Conservation (phyloP, 1,140 invertebrate species). For the Anagrus nilaparvatae region DNA sequence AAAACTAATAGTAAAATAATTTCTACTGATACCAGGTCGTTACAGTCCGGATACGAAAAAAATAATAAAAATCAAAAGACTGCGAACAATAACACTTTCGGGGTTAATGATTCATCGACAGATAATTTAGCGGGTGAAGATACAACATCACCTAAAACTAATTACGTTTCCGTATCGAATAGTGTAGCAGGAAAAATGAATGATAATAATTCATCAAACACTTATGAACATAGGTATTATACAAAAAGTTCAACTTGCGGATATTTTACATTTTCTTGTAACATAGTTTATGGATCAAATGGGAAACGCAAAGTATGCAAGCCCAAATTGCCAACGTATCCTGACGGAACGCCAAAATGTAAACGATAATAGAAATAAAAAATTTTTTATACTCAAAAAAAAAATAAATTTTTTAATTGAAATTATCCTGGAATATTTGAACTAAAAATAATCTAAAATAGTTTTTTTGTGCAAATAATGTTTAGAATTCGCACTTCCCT, state of each 20-base stretch:
- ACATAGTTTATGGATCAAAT: constrained; percentile 63
- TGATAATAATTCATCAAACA: constrained; percentile 41
- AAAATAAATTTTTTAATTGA: too few species aligned
- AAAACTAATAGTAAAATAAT: constrained; percentile 19
- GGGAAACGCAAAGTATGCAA: constrained; percentile 70
- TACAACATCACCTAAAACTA: constrained; percentile 21
- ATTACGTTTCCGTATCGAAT: constrained; percentile 56
- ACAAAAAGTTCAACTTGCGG: constrained; percentile 77
- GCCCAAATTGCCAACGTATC: constrained; percentile 52
- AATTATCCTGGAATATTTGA: too few species aligned
- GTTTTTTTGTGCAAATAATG: too few species aligned
- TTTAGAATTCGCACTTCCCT: too few species aligned
- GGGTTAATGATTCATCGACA: not conserved
- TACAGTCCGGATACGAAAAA: constrained; percentile 21
- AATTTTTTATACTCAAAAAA: too few species aligned
- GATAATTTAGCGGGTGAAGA: constrained; percentile 1
- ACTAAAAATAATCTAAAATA: too few species aligned
- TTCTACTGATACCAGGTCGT: constrained; percentile 26
- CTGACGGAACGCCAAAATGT: constrained; percentile 42
- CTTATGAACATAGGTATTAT: constrained; percentile 56
- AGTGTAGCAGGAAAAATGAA: constrained; percentile 62
- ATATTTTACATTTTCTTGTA: constrained; percentile 75
- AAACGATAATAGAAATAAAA: too few species aligned
- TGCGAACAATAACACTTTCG: not conserved
- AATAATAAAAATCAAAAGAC: not conserved